phyloP scores from a whole-genome alignment of 2,113 vertebrate genomes.

The Prietella phreatophila region DNA sequence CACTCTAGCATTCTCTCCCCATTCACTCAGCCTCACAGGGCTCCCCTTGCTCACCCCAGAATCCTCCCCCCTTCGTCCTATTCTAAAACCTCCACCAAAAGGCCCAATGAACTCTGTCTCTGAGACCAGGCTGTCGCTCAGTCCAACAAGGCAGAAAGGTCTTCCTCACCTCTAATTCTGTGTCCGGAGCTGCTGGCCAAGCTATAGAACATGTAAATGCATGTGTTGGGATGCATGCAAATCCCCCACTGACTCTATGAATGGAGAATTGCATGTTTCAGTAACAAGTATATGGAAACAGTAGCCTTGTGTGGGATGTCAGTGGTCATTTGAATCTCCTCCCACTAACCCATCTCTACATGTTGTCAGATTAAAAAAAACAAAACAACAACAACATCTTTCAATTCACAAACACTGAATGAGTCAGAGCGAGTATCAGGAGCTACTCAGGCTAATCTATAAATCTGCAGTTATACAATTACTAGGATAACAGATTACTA shows the following conservation, averaged over 20 bases:
- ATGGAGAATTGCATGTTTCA: constrained; percentile 1
- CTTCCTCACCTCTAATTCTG: neutral
- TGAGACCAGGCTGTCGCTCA: neutral
- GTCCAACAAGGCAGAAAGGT: neutral
- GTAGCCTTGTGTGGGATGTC: constrained; percentile 12
- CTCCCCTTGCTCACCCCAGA: constrained; percentile 54
- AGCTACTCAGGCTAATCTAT: neutral
- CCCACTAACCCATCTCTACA: neutral
- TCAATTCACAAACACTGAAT: neutral
- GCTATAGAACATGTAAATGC: constrained; percentile 24
- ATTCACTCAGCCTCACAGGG: constrained; percentile 64
- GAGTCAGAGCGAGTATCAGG: neutral
- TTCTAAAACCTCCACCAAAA: constrained; percentile 10
- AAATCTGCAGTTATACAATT: constrained; percentile 9
- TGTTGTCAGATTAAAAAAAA: neutral
- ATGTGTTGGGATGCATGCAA: constrained; percentile 33
- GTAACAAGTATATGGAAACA: constrained; percentile 14
- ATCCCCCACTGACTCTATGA: constrained; percentile 10
- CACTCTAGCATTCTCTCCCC: constrained; percentile 56
- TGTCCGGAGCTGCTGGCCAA: neutral
- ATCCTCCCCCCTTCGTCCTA: constrained; percentile 27
- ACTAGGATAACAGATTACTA: constrained; percentile 8
- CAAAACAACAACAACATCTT: neutral
- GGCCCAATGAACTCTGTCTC: neutral
- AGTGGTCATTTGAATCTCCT: neutral